Evolutionary conservation across 2,797 vertebrate species (phyloP).

Genomic region (Rhinatrema bivittatum): DNA sequence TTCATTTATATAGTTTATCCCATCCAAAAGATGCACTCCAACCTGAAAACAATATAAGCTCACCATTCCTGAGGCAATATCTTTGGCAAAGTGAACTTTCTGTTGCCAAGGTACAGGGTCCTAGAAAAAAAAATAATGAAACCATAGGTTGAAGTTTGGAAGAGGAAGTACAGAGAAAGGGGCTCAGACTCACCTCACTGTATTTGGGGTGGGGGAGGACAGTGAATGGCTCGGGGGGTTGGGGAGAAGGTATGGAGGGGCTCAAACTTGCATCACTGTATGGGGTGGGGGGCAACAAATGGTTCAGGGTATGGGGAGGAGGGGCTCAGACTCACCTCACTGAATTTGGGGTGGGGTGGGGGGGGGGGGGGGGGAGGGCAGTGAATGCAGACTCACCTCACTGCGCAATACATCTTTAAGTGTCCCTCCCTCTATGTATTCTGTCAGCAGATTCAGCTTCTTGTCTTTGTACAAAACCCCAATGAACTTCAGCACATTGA

Average conservation of each 20-base stretch:
- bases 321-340: too few relatives aligned
- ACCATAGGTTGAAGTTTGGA: not conserved
- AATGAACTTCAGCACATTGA: slow-evolving; percentile 86
- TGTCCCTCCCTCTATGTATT: slow-evolving; percentile 87
- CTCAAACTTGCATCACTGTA: too few relatives aligned
- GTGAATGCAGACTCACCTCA: slow-evolving; percentile 53
- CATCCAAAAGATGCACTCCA: too few relatives aligned
- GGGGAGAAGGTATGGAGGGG: too few relatives aligned
- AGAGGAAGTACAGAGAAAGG: slow-evolving; percentile 1
- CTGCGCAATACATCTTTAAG: slow-evolving; percentile 86
- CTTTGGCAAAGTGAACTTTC: slow-evolving; percentile 89
- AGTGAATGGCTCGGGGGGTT: too few relatives aligned
- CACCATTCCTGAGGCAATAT: slow-evolving; percentile 92
- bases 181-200: not conserved
- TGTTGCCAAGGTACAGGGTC: slow-evolving; percentile 87
- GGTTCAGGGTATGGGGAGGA: too few relatives aligned
- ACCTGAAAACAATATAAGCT: slow-evolving; percentile 43
- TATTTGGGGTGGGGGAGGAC: too few relatives aligned
- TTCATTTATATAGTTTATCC: too few relatives aligned
- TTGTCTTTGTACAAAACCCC: slow-evolving; percentile 93
- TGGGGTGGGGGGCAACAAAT: too few relatives aligned
- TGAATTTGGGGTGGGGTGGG: too few relatives aligned
- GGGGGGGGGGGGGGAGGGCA: too few relatives aligned
- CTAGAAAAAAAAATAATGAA: slow-evolving; percentile 45
- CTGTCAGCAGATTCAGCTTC: slow-evolving; percentile 83